Conservation (phyloP, 2,113 vertebrate genomes). For the Rhinopomastus cyanomelas region DNA sequence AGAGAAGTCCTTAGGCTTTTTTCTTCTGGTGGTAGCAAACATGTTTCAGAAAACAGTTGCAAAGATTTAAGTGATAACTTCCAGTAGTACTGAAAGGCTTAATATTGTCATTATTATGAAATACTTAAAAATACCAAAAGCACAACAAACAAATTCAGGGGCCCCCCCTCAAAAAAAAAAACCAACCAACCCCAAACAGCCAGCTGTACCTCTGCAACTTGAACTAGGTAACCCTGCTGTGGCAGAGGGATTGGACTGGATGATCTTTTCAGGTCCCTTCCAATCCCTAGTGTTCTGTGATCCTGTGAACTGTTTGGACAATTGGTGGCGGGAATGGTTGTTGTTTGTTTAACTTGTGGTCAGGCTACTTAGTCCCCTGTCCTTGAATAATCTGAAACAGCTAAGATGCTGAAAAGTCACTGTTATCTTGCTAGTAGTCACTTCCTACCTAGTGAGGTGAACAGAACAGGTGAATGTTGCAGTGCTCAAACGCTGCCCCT, state of each 20-base stretch:
- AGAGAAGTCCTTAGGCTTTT: neutral
- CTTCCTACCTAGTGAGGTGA: neutral
- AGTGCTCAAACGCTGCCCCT: neutral
- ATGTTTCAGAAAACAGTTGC: neutral
- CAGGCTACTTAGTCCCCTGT: neutral
- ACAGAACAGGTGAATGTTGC: neutral
- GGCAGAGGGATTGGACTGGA: too few species aligned
- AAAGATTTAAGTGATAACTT: neutral
- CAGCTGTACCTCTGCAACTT: too few species aligned
- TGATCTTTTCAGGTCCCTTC: too few species aligned
- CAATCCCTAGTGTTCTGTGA: too few species aligned
- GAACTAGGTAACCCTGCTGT: too few species aligned
- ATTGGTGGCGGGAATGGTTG: neutral
- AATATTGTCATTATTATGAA: too few species aligned
- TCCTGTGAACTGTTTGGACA: neutral
- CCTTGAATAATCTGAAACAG: neutral
- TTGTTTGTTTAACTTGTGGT: neutral
- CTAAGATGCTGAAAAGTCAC: neutral
- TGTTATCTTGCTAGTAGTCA: neutral
- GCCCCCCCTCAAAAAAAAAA: too few species aligned
- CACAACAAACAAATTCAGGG: too few species aligned
- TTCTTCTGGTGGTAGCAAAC: neutral
- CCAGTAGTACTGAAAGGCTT: neutral
- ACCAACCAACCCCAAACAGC: neutral
- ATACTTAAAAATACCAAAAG: too few species aligned